phyloP scores from a whole-genome alignment of 2,888 invertebrate species.

The Eucera pruinosa region DNA sequence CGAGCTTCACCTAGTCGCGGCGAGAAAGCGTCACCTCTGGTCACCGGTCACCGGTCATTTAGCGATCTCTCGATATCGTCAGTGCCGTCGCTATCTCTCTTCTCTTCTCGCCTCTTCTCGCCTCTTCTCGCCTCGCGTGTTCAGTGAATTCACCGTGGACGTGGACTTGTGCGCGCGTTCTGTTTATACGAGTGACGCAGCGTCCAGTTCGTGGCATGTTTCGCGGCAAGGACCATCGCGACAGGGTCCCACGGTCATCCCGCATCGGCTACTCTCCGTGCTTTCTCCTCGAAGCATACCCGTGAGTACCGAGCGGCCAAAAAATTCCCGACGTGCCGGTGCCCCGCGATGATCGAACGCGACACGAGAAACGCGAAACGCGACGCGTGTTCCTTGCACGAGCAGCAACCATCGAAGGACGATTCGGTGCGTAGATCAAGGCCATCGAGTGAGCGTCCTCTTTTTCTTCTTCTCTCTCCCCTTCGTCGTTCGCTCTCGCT shows the following conservation, averaged over 20 bases:
- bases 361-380: no score
- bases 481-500: no score
- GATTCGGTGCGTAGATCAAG: slow-evolving; percentile 38
- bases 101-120: no score
- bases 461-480: neutral
- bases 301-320: slow-evolving; percentile 37
- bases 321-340: slow-evolving; percentile 28
- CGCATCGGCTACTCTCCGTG: neutral
- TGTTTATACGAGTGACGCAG: no score
- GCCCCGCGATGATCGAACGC: slow-evolving; percentile 8
- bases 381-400: neutral
- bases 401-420: slow-evolving; percentile 6
- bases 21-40: neutral
- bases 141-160: neutral
- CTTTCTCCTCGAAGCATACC: neutral
- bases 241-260: neutral
- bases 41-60: no score
- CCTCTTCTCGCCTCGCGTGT: neutral
- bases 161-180: no score
- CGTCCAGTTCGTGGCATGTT: slow-evolving; percentile 1
- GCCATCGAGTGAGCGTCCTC: slow-evolving; percentile 7
- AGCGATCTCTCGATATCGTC: neutral
- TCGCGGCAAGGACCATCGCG: neutral
- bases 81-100: neutral
- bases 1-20: neutral